Conservation (phyloP, 1,140 invertebrate species). For the Maniola jurtina region DNA sequence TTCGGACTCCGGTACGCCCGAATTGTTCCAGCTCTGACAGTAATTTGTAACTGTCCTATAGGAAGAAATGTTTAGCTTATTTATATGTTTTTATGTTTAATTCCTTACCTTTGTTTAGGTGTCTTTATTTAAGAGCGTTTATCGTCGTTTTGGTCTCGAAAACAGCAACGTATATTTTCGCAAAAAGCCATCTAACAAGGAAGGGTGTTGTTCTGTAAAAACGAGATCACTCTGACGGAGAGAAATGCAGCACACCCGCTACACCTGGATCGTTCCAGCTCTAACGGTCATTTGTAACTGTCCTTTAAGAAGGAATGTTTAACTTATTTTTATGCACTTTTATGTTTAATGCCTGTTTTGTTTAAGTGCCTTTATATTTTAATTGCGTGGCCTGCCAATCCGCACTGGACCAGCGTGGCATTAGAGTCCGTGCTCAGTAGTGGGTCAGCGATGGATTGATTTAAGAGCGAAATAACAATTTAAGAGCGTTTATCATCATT, state of each 20-base stretch:
- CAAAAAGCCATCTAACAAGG: conserved; percentile 24
- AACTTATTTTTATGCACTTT: background rate
- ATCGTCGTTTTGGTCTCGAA: background rate
- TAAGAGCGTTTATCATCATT: too few relatives aligned
- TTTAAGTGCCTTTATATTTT: too few relatives aligned
- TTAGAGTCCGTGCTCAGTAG: too few relatives aligned
- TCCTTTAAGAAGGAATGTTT: conserved; percentile 30
- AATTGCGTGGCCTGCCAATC: too few relatives aligned
- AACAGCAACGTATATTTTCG: conserved; percentile 1
- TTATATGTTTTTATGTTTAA: background rate
- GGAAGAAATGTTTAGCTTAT: conserved; percentile 17
- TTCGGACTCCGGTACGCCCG: too few relatives aligned
- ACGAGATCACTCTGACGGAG: conserved; percentile 41
- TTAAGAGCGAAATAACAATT: too few relatives aligned
- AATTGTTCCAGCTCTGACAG: conserved; percentile 22
- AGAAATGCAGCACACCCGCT: conserved; percentile 44
- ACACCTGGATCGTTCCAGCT: conserved; percentile 24
- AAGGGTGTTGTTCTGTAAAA: conserved; percentile 42
- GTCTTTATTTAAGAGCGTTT: background rate
- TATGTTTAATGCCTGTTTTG: too few relatives aligned
- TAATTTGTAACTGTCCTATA: conserved; percentile 26
- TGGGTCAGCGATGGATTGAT: too few relatives aligned
- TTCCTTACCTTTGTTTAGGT: too few relatives aligned
- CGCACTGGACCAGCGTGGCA: too few relatives aligned
- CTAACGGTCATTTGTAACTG: conserved; percentile 34